Evolutionary conservation across 2,888 invertebrate species (phyloP), one percentile per base, ranked within the genome.

Genomic region (Acanthosoma haemorrhoidale): DNA sequence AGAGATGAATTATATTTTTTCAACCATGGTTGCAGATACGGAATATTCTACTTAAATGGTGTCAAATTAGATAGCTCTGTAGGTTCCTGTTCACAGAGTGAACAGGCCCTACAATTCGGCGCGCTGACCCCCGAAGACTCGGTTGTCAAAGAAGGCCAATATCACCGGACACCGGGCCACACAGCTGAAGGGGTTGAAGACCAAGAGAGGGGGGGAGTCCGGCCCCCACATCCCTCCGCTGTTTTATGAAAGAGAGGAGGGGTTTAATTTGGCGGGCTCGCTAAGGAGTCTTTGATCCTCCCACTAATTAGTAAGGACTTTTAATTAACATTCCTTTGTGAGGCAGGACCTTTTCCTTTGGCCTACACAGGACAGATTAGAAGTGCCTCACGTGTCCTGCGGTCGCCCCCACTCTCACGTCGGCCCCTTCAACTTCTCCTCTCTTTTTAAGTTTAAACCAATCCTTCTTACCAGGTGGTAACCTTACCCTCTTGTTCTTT

Each of bases 281-380:
- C n/a, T n/a, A n/a, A n/a, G 32, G 41, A 58, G 59, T 59, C 43
- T 66, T 66, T 41, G 69, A 60, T 59, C 41, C 69, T 39, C 32
- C n/a, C n/a, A 38, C 70, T 67, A 70, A 70, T 70, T 70, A 51
- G 67, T 59, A 34, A 68, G 51, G 68, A 68, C 51, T 68, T 71
- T 71, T 68, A 71, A 71, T 71, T 68, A 71, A 71, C 71, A 71
- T 70, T 70, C 70, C 70, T 70, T 70, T 70, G 66, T 58, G 18
- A 11, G 16, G 31, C 32, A 31, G 32, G 59, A 1, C 51, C 51
- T 59, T 59, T 34, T 34, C 59, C 59, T 59, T 59, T 59, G 59
- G 59, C 32, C 15, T 59, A 16, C 4, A 15, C 15, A 34, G 31
- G 59, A 51, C 51, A 51, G 51, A 51, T 51, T 51, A 51, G 51